Conservation (phyloP, 2,797 vertebrate species). For the Chelon auratus region DNA sequence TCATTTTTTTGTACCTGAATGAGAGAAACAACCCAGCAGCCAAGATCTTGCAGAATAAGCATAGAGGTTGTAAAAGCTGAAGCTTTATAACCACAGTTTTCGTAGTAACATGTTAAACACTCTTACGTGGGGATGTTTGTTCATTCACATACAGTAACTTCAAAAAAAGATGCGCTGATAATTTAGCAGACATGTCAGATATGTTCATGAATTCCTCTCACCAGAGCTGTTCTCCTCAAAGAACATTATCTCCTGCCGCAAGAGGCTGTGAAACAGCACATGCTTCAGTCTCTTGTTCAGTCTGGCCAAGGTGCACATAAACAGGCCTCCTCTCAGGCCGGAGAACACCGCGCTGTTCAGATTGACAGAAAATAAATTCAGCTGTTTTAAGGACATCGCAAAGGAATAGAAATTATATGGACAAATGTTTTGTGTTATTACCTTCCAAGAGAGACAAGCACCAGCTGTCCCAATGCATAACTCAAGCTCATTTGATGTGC, state of each 20-base stretch:
- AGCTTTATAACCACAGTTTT: no score
- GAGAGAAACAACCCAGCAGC: no score
- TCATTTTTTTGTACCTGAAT: no score
- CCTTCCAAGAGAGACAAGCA: slow-evolving; percentile 86
- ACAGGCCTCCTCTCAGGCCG: slow-evolving; percentile 85
- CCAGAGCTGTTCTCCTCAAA: slow-evolving; percentile 89
- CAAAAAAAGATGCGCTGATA: no score
- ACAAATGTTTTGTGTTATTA: slow-evolving; percentile 54
- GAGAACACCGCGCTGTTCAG: slow-evolving; percentile 71
- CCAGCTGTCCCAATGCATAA: slow-evolving; percentile 78
- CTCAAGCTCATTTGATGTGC: slow-evolving; percentile 70
- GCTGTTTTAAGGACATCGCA: no score
- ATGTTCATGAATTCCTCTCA: slow-evolving; percentile 50
- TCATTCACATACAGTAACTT: no score
- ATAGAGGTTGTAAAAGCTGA: no score
- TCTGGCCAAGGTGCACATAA: slow-evolving; percentile 72
- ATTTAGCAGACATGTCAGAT: not conserved
- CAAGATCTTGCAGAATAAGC: no score
- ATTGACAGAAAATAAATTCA: not conserved
- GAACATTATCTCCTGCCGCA: slow-evolving; percentile 90
- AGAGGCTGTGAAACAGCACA: slow-evolving; percentile 85
- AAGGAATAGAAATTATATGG: not conserved
- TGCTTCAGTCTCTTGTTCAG: slow-evolving; percentile 83
- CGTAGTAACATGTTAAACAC: no score
- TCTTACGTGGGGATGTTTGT: no score